phyloP scores from a whole-genome alignment of 2,888 invertebrate genomes.

The Heteromurus nitidus region DNA sequence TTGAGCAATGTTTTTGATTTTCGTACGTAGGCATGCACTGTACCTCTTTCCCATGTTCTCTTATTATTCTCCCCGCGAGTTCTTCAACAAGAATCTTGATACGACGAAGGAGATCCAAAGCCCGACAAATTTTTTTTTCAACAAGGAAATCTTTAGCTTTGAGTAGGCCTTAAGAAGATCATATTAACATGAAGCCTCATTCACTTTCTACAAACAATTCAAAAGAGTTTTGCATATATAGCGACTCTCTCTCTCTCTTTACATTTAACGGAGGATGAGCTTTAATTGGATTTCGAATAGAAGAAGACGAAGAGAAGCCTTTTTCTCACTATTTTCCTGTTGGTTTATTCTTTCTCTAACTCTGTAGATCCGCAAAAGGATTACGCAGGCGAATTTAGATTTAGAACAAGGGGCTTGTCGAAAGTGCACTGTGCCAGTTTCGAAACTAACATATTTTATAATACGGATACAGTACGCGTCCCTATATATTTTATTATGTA shows the following conservation, averaged over 20 bases:
- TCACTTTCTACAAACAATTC: not conserved
- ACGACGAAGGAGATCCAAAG: conserved; percentile 25
- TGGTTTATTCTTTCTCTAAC: conserved; percentile 19
- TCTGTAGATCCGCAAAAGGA: conserved; percentile 47
- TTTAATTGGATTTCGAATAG: conserved; percentile 45
- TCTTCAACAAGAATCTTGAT: too few species aligned
- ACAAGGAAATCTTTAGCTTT: conserved; percentile 3
- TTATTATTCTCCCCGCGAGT: too few species aligned
- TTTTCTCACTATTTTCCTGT: conserved; percentile 24
- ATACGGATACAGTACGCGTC: too few species aligned
- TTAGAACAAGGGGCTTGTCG: not conserved
- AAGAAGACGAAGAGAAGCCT: conserved; percentile 19
- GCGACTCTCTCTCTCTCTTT: too few species aligned
- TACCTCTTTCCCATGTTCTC: conserved; percentile 21
- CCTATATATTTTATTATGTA: too few species aligned
- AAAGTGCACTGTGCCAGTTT: too few species aligned
- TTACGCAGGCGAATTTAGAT: not conserved
- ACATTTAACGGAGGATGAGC: conserved; percentile 39
- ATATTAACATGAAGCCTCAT: too few species aligned
- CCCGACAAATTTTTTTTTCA: conserved; percentile 28
- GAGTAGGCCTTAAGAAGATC: too few species aligned
- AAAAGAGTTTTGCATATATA: too few species aligned
- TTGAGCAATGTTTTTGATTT: conserved; percentile 7
- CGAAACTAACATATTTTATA: too few species aligned
- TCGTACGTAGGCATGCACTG: conserved; percentile 12